Conservation (phyloP, 2,113 vertebrate species). For the Microcebus tavaratra region DNA sequence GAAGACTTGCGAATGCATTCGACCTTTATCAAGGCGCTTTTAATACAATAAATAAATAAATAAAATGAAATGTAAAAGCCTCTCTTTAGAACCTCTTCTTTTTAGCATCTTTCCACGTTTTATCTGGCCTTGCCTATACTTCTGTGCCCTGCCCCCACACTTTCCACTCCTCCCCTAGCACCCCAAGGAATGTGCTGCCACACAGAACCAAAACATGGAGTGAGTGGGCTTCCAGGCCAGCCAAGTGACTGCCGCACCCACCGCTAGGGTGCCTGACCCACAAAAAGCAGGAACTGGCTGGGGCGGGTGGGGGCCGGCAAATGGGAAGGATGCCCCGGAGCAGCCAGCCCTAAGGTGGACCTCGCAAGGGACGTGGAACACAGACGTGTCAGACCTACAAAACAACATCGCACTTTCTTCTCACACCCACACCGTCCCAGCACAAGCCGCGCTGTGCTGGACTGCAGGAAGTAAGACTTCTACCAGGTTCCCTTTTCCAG, state of each 20-base stretch:
- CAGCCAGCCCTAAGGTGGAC: background rate
- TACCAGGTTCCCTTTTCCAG: background rate
- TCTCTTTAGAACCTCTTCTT: background rate
- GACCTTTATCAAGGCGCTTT: background rate
- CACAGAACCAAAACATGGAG: background rate
- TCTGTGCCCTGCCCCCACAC: rapidly evolving
- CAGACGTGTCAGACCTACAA: background rate
- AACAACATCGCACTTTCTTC: background rate
- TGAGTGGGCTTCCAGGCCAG: background rate
- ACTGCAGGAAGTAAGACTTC: background rate
- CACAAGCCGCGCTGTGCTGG: no score
- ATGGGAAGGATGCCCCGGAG: background rate
- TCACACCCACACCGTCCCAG: background rate
- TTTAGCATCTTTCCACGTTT: background rate
- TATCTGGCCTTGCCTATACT: background rate
- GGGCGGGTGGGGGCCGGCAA: background rate
- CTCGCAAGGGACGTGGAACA: background rate
- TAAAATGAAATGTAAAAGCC: background rate
- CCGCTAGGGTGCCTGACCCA: background rate
- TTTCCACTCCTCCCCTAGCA: background rate
- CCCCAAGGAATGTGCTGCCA: background rate
- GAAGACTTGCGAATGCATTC: background rate
- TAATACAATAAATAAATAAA: background rate
- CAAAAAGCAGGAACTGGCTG: background rate
- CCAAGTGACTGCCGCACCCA: no score